Evolutionary conservation across 2,797 vertebrate species (phyloP), one percentile per base, ranked within the genome.

Genomic region (Xenopus petersii): DNA sequence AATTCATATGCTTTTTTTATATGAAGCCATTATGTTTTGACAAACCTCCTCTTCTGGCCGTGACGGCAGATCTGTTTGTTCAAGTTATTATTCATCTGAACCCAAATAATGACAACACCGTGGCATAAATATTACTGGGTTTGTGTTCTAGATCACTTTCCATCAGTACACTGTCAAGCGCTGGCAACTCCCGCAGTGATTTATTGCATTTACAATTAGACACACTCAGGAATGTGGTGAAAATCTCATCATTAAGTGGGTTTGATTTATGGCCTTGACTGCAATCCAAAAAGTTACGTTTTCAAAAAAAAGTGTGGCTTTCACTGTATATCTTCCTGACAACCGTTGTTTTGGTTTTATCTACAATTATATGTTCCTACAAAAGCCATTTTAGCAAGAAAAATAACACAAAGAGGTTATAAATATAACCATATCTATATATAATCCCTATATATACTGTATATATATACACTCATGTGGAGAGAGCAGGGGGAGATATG

Each of bases 201-300:
- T 79, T 54, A 79, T 79, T 6, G 56, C 54, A 10, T 4, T 65
- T 33, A 70, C 55, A 55, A 69, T 79, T 51, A 55, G 67, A 73
- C 26, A 30, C 26, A 30, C 67, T 60, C 49, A 30, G 11, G 49
- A 65, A 59, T 70, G 30, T 60, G 64, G 55, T 65, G 56, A 65
- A 70, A 79, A 79, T 69, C 69, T 13, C 30, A 33, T 79, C 65
- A 78, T 73, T 73, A 78, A 73, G 64, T 67, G 24, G n/a, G 6
- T 56, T 36, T 77, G 71, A 74, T 78, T 73, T 74, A 73, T 58
- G 46, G 67, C 55, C 47, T 54, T 74, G 67, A 70, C 47, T 46
- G 30, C n/a, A n/a, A 46, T 66, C 77, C 67, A 74, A 24, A 55
- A 49, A 59, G 56, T 17, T 16, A 65, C 0, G 33, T 15, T 58